Evolutionary conservation across 2,113 vertebrate species (phyloP), one percentile per base, ranked within the genome.

Genomic region (Mohoua ochrocephala): DNA sequence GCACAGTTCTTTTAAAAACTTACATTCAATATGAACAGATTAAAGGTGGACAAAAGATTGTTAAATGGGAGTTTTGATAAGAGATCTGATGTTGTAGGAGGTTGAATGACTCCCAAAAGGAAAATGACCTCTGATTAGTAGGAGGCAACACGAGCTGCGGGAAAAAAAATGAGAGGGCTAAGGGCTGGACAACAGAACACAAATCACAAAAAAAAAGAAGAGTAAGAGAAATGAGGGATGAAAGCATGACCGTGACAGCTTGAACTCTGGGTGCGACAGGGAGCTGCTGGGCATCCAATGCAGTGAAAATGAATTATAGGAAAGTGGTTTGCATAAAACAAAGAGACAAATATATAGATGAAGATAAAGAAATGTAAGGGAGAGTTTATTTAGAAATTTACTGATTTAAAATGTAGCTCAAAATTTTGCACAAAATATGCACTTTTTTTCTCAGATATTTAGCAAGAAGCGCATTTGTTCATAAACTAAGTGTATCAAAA

Each of bases 1-100:
- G 27, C 14, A 39, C 3, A 31, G 11, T 15, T 41, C 31, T 21
- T 18, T 1, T 0, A n/a, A 60, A 53, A 69, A n/a, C 2, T 28
- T 49, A 10, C 11, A 28, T 35, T 61, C 16, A 39, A 15, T 77
- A 56, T 0, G 0, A 63, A 87, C 7, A 63, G 19, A 20, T 49
- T 78, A 37, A 81, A 93, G 68, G 21, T 28, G 3, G n/a, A 69
- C 49, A 54, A 59, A 91, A 18, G 33, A 52, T 24, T 23, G 7
- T 56, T 69, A 77, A 87, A 87, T 2, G 9, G 9, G 24, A 94
- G 9, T 70, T 85, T 75, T 61, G 26, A 49, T 64, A 81, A 56
- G 59, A 77, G 7, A 84, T 15, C 18, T 81, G 33, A 44, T 81
- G 26, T 63, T 59, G 63, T 53, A 53, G 19, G 65, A 53, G 22